Evolutionary conservation across 2,888 invertebrate species (phyloP).

Genomic region (Platerodrilus igneus): DNA sequence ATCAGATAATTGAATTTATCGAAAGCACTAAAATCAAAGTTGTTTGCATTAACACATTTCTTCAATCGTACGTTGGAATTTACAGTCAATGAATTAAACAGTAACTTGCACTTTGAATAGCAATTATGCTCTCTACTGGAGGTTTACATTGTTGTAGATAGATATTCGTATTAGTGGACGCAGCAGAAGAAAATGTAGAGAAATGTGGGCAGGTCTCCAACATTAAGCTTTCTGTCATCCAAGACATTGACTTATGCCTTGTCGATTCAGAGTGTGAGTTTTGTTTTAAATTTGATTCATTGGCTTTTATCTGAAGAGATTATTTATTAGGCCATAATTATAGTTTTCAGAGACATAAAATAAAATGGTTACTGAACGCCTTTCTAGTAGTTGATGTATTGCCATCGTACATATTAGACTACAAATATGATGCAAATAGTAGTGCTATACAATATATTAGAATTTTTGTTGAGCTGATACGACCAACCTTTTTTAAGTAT

Average conservation of each 20-base stretch:
- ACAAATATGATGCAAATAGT: too few relatives aligned
- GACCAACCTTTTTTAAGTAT: too few relatives aligned
- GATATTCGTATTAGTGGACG: slow-evolving; percentile 34
- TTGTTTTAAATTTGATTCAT: slow-evolving; percentile 34
- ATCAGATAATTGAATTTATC: slow-evolving; percentile 10
- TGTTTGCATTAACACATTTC: too few relatives aligned
- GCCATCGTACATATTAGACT: too few relatives aligned
- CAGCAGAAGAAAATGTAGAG: slow-evolving; percentile 33
- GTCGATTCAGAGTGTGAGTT: slow-evolving; percentile 34
- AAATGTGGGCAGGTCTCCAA: slow-evolving; percentile 33
- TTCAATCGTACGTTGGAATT: too few relatives aligned
- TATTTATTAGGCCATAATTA: slow-evolving; percentile 39
- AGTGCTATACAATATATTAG: too few relatives aligned
- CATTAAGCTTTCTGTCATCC: slow-evolving; percentile 35
- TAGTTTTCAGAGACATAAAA: slow-evolving; percentile 39
- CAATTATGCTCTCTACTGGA: slow-evolving; percentile 21
- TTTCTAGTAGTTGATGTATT: slow-evolving; percentile 23
- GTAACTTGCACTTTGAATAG: too few relatives aligned
- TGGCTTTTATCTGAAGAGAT: slow-evolving; percentile 37
- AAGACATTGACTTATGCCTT: slow-evolving; percentile 35
- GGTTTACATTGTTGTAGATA: slow-evolving; percentile 35
- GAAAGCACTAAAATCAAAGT: too few relatives aligned
- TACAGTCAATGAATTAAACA: too few relatives aligned
- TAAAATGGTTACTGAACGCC: slow-evolving; percentile 33
- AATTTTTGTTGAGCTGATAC: too few relatives aligned